These are phyloP conservation scores for Oscheius myriophilus DNA, from an alignment of 2,888 invertebrate species.

Conservation along the genomic window DNA sequence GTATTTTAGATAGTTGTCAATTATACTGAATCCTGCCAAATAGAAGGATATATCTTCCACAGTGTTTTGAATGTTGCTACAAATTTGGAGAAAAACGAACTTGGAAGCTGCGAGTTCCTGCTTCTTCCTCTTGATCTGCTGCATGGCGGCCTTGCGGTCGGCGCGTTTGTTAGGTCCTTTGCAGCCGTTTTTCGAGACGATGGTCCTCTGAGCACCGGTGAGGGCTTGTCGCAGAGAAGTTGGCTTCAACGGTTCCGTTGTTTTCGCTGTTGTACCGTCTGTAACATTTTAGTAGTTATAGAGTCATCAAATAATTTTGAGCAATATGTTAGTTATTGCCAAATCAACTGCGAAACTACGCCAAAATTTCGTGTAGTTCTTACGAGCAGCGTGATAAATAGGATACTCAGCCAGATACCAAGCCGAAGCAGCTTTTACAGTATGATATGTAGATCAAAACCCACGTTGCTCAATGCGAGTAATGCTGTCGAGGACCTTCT, in stretches of 20 bases:
- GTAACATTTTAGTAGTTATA: neutral
- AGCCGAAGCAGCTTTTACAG: neutral
- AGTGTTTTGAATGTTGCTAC: neutral
- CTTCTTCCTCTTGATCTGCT: conserved; percentile 54
- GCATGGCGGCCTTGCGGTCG: conserved; percentile 37
- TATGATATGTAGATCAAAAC: conserved; percentile 7
- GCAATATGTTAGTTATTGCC: too few relatives aligned
- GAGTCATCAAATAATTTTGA: neutral
- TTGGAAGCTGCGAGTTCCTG: conserved; percentile 21
- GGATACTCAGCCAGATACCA: too few relatives aligned
- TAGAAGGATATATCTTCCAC: neutral
- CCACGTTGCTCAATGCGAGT: conserved; percentile 66
- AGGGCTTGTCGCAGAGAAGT: conserved; percentile 53
- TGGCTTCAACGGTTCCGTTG: conserved; percentile 38
- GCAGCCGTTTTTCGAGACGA: conserved; percentile 15
- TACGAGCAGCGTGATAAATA: too few relatives aligned
- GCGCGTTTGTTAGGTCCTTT: conserved; percentile 1
- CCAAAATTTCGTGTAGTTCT: too few relatives aligned
- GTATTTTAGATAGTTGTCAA: neutral
- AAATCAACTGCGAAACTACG: too few relatives aligned
- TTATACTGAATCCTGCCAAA: neutral
- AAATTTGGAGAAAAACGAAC: conserved; percentile 1
- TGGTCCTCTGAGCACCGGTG: conserved; percentile 50
- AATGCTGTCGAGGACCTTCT: conserved; percentile 70
- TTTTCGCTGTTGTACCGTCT: conserved; percentile 23